Conservation (phyloP, 2,113 vertebrate species). For the Chaetodon trifascialis region DNA sequence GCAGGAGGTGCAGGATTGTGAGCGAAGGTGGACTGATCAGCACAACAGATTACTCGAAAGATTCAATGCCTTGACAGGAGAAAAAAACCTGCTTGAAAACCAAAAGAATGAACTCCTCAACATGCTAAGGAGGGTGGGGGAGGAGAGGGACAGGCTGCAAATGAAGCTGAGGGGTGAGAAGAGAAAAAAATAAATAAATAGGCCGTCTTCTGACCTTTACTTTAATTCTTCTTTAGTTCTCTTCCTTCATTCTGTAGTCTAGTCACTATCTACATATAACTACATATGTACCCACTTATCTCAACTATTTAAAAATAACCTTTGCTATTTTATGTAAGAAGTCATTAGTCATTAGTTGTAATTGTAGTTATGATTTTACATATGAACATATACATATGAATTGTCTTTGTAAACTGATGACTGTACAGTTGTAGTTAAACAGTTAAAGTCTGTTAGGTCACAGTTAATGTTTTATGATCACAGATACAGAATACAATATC, state of each 20-base stretch:
- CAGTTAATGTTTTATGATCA: not conserved
- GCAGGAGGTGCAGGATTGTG: not conserved
- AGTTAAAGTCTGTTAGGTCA: no score
- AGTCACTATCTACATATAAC: no score
- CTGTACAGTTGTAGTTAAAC: no score
- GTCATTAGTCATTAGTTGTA: no score
- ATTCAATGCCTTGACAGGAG: conserved; percentile 22
- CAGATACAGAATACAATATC: not conserved
- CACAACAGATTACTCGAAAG: conserved; percentile 9
- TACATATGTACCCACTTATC: no score
- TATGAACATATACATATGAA: no score
- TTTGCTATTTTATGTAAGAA: no score
- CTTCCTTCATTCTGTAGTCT: no score
- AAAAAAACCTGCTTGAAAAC: not conserved
- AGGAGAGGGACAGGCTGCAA: not conserved
- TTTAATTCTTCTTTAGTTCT: not conserved
- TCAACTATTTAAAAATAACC: no score
- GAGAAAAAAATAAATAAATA: not conserved
- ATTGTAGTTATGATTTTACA: no score
- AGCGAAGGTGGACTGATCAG: rapidly evolving
- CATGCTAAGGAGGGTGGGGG: not conserved
- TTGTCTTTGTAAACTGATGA: no score
- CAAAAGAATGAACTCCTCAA: conserved; percentile 1
- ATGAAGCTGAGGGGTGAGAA: not conserved
- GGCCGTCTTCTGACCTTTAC: no score